Percentiles rank a stretch among this genome's conserved stretches.
Evolutionary conservation across 2,113 vertebrate species (phyloP).

Genomic region (Morone saxatilis): DNA sequence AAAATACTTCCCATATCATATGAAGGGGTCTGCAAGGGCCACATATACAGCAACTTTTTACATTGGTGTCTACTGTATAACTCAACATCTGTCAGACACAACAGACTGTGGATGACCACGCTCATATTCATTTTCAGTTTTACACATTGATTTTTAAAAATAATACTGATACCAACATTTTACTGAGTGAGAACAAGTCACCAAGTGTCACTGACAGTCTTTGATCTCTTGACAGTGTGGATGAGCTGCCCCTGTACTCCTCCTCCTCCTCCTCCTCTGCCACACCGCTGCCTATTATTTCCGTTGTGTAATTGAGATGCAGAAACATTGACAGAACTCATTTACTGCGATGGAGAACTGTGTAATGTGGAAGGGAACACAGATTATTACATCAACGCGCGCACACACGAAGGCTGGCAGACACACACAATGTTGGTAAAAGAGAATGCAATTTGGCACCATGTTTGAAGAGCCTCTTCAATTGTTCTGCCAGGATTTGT

Average conservation of each 20-base stretch:
- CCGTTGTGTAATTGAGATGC: slow-evolving; percentile 82
- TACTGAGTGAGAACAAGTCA: slow-evolving; percentile 42
- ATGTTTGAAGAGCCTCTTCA: slow-evolving; percentile 71
- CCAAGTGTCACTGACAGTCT: slow-evolving; percentile 23
- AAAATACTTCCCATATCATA: background rate
- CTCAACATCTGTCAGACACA: background rate
- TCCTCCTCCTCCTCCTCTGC: slow-evolving; percentile 44
- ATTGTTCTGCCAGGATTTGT: slow-evolving; percentile 63
- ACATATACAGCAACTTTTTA: background rate
- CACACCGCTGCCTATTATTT: slow-evolving; percentile 75
- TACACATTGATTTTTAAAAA: slow-evolving; percentile 23
- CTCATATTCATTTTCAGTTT: background rate
- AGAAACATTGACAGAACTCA: slow-evolving; percentile 85
- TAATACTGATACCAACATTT: slow-evolving; percentile 4
- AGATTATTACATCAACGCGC: slow-evolving; percentile 80
- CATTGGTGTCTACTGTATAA: background rate
- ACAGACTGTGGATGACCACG: background rate
- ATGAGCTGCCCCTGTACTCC: slow-evolving; percentile 30
- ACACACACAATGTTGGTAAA: slow-evolving; percentile 45
- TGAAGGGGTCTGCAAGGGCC: background rate
- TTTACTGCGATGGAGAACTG: slow-evolving; percentile 81
- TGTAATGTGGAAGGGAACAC: slow-evolving; percentile 77
- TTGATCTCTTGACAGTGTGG: slow-evolving; percentile 44
- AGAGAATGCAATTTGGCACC: slow-evolving; percentile 72
- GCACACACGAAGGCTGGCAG: slow-evolving; percentile 32